Evolutionary conservation across 92 coral and sea anemone genomes (phyloP), one percentile per base, ranked within the genome.

Genomic region (Zoanthus gigantus): DNA sequence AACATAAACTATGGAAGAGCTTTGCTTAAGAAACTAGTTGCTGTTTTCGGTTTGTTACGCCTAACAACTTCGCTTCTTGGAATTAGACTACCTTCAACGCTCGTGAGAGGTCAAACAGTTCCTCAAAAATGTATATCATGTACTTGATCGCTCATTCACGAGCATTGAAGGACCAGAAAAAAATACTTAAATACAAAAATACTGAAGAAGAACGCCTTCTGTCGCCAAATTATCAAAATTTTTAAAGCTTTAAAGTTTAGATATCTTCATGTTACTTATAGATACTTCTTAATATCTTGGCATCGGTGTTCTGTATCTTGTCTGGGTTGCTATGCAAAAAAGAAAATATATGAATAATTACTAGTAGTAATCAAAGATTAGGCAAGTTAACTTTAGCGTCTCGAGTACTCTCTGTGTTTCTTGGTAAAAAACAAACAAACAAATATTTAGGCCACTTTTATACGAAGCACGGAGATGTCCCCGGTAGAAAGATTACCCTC

Each of bases 261-360:
- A 34, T 34, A 7, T 76, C 16, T 29, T 76, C 17, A 37, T 52
- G 74, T 45, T 79, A 10, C 0, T 17, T 9, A 23, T 42, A 28
- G 65, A n/a, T 2, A 71, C 18, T 14, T 56, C 28, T 89, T 54
- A 95, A 74, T 95, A 95, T 89, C 99, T 93, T 67, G 98, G 98
- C 90, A 96, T 92, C n/a, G 99, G 99, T 48, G 98, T 95, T 83
- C 98, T 92, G 95, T 96, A 96, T 84, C 99, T 87, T 74, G 99
- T 93, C 68, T 94, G 96, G 37, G 98, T 95, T 17, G 96, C 94
- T 92, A 53, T 74, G 34, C n/a, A 75, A 74, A 68, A 72, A 0
- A 54, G 58, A 54, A 45, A 42, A 6, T 74, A 50, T 2, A 15
- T 0, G 28, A 82, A 34, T 4, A 9, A 34, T 71, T 16, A 37